phyloP scores from a whole-genome alignment of 2,113 vertebrate species.

The Notarius quadriscutis region DNA sequence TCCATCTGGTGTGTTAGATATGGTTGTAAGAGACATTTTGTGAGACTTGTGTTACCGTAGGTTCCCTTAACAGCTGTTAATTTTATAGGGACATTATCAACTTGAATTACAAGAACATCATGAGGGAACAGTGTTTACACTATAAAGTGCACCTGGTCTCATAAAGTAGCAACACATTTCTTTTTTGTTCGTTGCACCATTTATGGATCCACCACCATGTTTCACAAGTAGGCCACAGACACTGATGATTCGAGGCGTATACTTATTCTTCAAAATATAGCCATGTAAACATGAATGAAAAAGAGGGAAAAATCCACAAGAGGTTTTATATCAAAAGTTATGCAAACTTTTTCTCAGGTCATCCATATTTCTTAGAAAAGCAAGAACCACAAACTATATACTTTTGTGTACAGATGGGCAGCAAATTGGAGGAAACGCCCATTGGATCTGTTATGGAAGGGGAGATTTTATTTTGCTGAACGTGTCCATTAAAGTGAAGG shows the following conservation, averaged over 20 bases:
- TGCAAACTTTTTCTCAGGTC: neutral
- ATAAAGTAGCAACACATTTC: neutral
- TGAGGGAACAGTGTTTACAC: neutral
- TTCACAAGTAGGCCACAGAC: neutral
- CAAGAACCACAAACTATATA: no score
- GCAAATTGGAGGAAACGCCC: no score
- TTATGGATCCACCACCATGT: neutral
- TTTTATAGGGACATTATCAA: neutral
- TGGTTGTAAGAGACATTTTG: neutral
- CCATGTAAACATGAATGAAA: neutral
- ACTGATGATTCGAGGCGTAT: neutral
- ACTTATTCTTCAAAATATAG: neutral
- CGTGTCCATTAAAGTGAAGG: neutral
- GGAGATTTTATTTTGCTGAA: neutral
- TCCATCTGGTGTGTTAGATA: neutral
- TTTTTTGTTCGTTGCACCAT: neutral
- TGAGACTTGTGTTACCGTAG: neutral
- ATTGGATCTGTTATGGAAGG: no score
- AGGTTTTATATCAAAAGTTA: neutral
- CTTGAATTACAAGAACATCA: neutral
- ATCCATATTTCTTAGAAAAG: no score
- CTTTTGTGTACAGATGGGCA: no score
- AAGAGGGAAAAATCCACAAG: neutral
- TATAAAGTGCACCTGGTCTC: neutral
- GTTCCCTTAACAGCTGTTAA: conserved; percentile 2